Base-by-base conservation (phyloP, 2,888 invertebrate species). In the Lepidocyrtoides sp. region DNA sequence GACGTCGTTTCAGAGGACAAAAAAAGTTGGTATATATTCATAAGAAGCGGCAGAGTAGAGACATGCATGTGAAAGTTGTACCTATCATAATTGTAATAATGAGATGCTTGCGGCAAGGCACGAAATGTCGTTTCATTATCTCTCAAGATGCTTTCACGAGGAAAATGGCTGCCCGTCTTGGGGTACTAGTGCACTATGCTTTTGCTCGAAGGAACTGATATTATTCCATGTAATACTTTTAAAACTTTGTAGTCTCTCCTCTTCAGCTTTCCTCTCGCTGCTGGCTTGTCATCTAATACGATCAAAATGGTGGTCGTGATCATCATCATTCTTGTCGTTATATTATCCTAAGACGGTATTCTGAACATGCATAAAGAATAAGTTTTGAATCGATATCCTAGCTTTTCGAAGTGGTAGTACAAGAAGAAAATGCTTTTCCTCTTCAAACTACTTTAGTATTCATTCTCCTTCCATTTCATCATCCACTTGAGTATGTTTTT, bases 101-200 rank as follows among this genome's bases (percentile, higher is more conserved):
- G 72, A 57, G 69, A 82, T 82, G 82, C 81, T 89, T 82, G 82
- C 72, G 82, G 89, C 89, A 51, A 81, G 77, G 79, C 63, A 87
- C 79, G 81, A 32, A 87, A 87, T 82, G 82, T 69, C 89, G 57
- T 89, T 82, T 82, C 82, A 89, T 89, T 89, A 89, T 89, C 89
- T 89, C 60, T 72, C 72, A 89, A 89, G 89, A 89, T 82, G 89
- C 89, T 89, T 89, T 89, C 89, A 89, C 57, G 60, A 44, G 44
- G 60, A 89, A 89, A 89, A 89, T 89, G 82, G 69, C 36, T 89
- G 51, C 66, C 82, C n/a, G n/a, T 57, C 54, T 57, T 17, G 44
- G 60, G 69, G 72, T 66, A 66, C 81, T 79, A n/a, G n/a, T 48
- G 41, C 48, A n/a, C n/a, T n/a, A n/a, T 81, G 4, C 60, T 17